Conservation (phyloP, 2,797 vertebrate species). For the Sebastiscus tertius region DNA sequence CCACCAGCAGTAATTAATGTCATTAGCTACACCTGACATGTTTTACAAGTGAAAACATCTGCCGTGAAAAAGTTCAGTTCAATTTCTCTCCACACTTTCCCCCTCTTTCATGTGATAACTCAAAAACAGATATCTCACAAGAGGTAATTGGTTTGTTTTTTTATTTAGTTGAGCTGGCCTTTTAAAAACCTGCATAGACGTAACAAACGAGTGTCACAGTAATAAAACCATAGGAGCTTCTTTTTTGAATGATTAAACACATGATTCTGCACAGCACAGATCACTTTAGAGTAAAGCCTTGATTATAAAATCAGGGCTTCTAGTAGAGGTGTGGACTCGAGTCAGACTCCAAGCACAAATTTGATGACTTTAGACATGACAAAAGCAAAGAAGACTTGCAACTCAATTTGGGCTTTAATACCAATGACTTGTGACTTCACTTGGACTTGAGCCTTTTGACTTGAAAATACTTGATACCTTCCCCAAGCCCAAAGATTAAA, state of each 20-base stretch:
- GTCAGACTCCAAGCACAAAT: too few relatives aligned
- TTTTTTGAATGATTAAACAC: background rate
- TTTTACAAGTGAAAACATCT: background rate
- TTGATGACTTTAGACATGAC: too few relatives aligned
- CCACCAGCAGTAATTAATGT: background rate
- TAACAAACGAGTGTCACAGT: background rate
- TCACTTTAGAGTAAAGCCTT: background rate
- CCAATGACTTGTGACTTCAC: too few relatives aligned
- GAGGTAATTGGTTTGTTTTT: background rate
- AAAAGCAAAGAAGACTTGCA: too few relatives aligned
- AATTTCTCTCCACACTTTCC: background rate
- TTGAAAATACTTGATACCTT: background rate
- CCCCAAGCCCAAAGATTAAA: too few relatives aligned
- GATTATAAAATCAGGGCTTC: background rate
- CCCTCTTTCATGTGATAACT: background rate
- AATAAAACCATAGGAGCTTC: background rate
- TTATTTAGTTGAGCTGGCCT: accelerated
- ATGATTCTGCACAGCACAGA: background rate
- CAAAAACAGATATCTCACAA: background rate
- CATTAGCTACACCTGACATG: background rate
- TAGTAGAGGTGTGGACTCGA: too few relatives aligned
- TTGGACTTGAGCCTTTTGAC: background rate
- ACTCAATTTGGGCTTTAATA: too few relatives aligned
- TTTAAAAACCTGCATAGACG: background rate
- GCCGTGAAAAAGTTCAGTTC: background rate